Conservation (phyloP, 2,113 vertebrate species). For the Sinocyclocheilus anshuiensis region DNA sequence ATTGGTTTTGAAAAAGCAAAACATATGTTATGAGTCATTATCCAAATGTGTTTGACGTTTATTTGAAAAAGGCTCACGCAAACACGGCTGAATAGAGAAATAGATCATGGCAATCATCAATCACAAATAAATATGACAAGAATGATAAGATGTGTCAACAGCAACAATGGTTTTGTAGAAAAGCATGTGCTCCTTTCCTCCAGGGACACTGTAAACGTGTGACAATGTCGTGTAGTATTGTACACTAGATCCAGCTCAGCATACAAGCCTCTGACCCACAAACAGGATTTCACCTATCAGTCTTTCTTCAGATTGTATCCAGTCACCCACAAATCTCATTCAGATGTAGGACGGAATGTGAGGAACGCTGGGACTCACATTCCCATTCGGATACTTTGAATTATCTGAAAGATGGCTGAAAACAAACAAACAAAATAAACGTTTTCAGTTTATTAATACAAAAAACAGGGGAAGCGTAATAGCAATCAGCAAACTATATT, state of each 20-base stretch:
- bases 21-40: constrained; percentile 15
- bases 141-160: constrained; percentile 55
- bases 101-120: constrained; percentile 61
- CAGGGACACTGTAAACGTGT: constrained; percentile 69
- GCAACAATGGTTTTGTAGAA: constrained; percentile 64
- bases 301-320: constrained; percentile 33
- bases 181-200: constrained; percentile 72
- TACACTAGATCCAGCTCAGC: constrained; percentile 51
- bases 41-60: constrained; percentile 70
- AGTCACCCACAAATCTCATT: constrained; percentile 39
- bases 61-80: constrained; percentile 74
- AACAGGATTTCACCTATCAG: constrained; percentile 39
- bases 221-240: constrained; percentile 54
- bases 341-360: constrained; percentile 45
- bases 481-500: background rate
- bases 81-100: constrained; percentile 60
- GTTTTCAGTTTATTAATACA: background rate
- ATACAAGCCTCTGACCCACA: constrained; percentile 57
- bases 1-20: constrained; percentile 16
- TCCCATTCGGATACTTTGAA: constrained; percentile 89
- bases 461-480: too few relatives aligned
- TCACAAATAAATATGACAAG: constrained; percentile 53
- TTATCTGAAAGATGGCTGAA: constrained; percentile 89
- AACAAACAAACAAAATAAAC: background rate
- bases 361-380: constrained; percentile 74